Evolutionary conservation across 2,888 invertebrate genomes (phyloP), one percentile per base, ranked within the genome.

Genomic region (Thumatha senex): DNA sequence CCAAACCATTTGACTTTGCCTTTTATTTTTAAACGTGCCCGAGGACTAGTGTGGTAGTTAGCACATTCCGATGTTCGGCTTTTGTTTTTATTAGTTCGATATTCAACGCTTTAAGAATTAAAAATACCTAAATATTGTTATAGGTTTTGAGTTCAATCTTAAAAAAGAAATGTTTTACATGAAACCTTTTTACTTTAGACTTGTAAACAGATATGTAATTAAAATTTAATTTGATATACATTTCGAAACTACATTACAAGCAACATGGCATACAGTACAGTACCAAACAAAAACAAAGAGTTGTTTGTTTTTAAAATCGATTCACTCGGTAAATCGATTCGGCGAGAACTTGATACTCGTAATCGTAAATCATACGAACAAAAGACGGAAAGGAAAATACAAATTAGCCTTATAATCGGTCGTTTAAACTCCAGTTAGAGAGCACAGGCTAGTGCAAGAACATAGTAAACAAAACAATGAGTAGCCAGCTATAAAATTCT

Each of bases 361-460:
- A 76, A 72, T 82, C 85, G 77, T 89, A 89, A 89, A 89, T 88
- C 88, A 87, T 66, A 67, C 63, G 81, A 89, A 89, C 88, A 89
- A 89, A 88, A 84, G 86, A 84, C 86, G 85, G 88, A 82, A 86
- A 85, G 78, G 76, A 75, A 80, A 84, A 84, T 84, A 87, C 88
- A 88, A 89, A 89, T 89, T 88, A 87, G 79, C 80, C 89, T 77
- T 86, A 83, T 88, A 86, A 87, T 88, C 79, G 83, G 63, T 74
- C 70, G 78, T 80, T 82, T 80, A 76, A 78, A 70, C 70, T 56
- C 41, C 38, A 50, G 59, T 61, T 61, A 50, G 61, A 52, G 56
- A 53, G 54, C 54, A 56, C 51, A 57, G 55, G 61, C 52, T 61
- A 67, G 53, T 61, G 52, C 36, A 54, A 54, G 36, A 63, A 65